Evolutionary conservation across 1,140 invertebrate species (phyloP).

Genomic region (Solenopsis fugax): DNA sequence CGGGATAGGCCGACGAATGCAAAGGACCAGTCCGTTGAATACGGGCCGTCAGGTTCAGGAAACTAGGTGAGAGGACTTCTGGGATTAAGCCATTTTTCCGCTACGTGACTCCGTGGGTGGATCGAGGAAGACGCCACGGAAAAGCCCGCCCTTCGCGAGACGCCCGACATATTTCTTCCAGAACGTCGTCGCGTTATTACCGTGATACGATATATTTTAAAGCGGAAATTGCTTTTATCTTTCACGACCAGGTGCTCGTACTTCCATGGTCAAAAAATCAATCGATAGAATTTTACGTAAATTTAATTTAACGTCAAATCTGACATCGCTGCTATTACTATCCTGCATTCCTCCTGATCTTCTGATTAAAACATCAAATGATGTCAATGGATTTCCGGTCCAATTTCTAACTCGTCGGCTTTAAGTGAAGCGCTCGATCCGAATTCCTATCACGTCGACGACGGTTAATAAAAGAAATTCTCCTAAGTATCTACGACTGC

Average conservation of each 20-base stretch:
- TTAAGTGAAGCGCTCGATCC: neutral
- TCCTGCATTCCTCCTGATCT: neutral
- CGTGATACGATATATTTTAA: slow-evolving; percentile 73
- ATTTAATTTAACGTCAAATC: slow-evolving; percentile 13
- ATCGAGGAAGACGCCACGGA: slow-evolving; percentile 65
- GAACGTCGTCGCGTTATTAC: slow-evolving; percentile 70
- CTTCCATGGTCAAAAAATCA: neutral
- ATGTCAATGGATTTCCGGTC: neutral
- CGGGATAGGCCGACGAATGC: slow-evolving; percentile 60
- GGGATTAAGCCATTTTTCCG: slow-evolving; percentile 78
- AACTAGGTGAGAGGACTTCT: slow-evolving; percentile 75
- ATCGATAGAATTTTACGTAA: slow-evolving; percentile 18
- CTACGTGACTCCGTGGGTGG: slow-evolving; percentile 73
- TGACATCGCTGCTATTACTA: neutral
- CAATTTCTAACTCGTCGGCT: neutral
- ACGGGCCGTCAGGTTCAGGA: slow-evolving; percentile 61
- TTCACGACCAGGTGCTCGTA: slow-evolving; percentile 15
- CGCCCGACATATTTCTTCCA: slow-evolving; percentile 66
- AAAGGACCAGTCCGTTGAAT: slow-evolving; percentile 61
- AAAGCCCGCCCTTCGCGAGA: slow-evolving; percentile 58
- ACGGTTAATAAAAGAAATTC: slow-evolving; percentile 63
- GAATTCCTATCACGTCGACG: slow-evolving; percentile 59
- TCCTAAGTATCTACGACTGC: slow-evolving; percentile 43
- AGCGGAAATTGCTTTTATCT: slow-evolving; percentile 59
- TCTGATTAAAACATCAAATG: slow-evolving; percentile 4